A percentile compares a stretch with the other conserved stretches of the same genome.
These are phyloP conservation scores for Electrophaes corylata DNA, from an alignment of 2,888 invertebrate genomes.

Conservation along the genomic window DNA sequence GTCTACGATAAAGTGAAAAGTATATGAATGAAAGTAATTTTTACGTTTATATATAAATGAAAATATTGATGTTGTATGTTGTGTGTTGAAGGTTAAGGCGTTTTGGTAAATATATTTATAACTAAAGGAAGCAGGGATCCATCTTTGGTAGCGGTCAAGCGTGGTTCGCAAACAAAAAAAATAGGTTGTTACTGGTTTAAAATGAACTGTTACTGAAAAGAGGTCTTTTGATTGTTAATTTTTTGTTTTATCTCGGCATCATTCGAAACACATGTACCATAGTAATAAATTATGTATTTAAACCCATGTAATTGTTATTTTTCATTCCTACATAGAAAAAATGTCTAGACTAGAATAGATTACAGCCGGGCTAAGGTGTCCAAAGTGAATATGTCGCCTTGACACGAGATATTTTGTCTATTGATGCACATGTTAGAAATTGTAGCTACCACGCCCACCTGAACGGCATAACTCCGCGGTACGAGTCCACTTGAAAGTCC, in stretches of 20 bases:
- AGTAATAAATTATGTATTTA: slow-evolving; percentile 84
- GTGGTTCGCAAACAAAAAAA: slow-evolving; percentile 44
- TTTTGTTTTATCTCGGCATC: slow-evolving; percentile 59
- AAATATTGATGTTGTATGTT: slow-evolving; percentile 57
- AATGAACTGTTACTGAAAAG: slow-evolving; percentile 50
- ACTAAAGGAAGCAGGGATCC: slow-evolving; percentile 33
- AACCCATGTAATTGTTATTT: slow-evolving; percentile 43
- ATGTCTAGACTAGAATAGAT: too few relatives aligned
- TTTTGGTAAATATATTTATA: slow-evolving; percentile 58
- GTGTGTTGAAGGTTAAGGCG: slow-evolving; percentile 57
- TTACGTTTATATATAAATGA: slow-evolving; percentile 77
- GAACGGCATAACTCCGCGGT: too few relatives aligned
- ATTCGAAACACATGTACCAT: slow-evolving; percentile 79
- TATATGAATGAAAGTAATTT: slow-evolving; percentile 72
- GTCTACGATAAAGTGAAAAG: slow-evolving; percentile 56
- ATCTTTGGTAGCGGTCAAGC: slow-evolving; percentile 51
- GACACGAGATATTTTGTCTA: too few relatives aligned
- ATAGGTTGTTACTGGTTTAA: slow-evolving; percentile 35
- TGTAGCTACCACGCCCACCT: too few relatives aligned
- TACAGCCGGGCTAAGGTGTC: too few relatives aligned
- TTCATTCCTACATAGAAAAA: not conserved
- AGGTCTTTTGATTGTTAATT: slow-evolving; percentile 42
- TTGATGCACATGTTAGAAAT: too few relatives aligned
- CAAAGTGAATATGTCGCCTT: too few relatives aligned
- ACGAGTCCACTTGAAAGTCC: too few relatives aligned